Evolutionary conservation across 2,113 vertebrate species (phyloP), one percentile per base, ranked within the genome.

Genomic region (Cephalopholis sonnerati): DNA sequence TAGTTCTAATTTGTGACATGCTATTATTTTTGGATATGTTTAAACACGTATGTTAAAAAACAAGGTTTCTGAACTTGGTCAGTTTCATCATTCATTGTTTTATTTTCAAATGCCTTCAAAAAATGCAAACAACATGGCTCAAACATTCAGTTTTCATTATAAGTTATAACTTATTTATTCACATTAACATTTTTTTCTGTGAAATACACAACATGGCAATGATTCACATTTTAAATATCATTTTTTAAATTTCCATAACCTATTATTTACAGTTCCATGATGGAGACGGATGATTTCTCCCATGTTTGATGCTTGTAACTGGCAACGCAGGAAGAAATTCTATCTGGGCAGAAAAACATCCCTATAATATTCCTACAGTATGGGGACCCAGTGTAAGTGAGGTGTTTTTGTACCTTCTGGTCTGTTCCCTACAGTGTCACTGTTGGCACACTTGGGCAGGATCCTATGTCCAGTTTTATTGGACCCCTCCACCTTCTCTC

Each of bases 181-280:
- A 94, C 87, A 93, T 87, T 79, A 77, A 89, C 78, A 84, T 36
- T 70, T 78, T 88, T 78, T 84, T 74, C 77, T 82, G 81, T 82
- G 81, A 92, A 90, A 88, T 85, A 87, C 80, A 93, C 84, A 87
- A 86, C 73, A 81, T 80, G 84, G 78, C 44, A 81, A 93, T 84
- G 74, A 74, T 83, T 90, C 50, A 86, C 76, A 72, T 81, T 89
- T 94, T 96, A 96, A 96, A 96, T 96, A 95, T 90, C 89, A 85
- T 89, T 89, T 92, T 89, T 88, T 82, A 15, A 48, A 83, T 93
- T 90, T 88, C 68, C 75, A 91, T 89, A 81, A 71, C 63, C 80
- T 87, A 83, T 89, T 94, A 94, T 95, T 84, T 95, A 95, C 93
- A 95, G 65, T 73, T 84, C 65, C 70, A 53, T 59, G 18, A 18